phyloP scores from a whole-genome alignment of 2,888 invertebrate species.

The Andrena trimmerana region DNA sequence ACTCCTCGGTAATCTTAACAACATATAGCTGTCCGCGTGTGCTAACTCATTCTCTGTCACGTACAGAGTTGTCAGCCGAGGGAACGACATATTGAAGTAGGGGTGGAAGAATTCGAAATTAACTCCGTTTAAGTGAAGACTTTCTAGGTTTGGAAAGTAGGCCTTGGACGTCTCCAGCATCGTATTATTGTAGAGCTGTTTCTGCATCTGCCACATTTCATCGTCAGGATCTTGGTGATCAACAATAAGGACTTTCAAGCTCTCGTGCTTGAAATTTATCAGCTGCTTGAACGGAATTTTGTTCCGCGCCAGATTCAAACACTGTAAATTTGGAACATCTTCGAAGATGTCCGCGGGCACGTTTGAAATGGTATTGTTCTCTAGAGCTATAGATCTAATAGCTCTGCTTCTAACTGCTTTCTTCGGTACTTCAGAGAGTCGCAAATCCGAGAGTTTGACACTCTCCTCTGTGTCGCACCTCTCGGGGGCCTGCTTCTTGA shows the following conservation, averaged over 20 bases:
- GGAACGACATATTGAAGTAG: background rate
- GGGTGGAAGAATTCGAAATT: background rate
- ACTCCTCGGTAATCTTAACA: background rate
- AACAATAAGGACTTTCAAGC: slow-evolving; percentile 29
- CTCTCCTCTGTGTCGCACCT: background rate
- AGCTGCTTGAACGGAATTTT: background rate
- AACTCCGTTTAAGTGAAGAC: slow-evolving; percentile 11
- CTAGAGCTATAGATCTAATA: background rate
- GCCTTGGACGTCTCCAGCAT: fast-evolving
- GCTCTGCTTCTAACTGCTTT: background rate
- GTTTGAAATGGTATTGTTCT: background rate
- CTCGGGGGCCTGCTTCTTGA: background rate
- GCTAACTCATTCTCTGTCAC: background rate
- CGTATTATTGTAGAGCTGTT: too few relatives aligned
- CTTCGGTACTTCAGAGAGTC: background rate
- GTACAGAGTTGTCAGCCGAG: background rate
- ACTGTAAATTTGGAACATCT: slow-evolving; percentile 11
- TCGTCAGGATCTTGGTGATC: background rate
- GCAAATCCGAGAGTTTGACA: fast-evolving
- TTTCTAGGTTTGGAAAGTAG: slow-evolving; percentile 19
- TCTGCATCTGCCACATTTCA: too few relatives aligned
- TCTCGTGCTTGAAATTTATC: background rate
- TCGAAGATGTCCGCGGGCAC: background rate
- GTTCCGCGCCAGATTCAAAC: slow-evolving; percentile 42
- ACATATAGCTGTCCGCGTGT: fast-evolving